Percentiles rank a stretch among this genome's conserved stretches.
These are phyloP conservation scores for Babylonia areolata DNA, from an alignment of 1,140 invertebrate species.

Conservation along the genomic window DNA sequence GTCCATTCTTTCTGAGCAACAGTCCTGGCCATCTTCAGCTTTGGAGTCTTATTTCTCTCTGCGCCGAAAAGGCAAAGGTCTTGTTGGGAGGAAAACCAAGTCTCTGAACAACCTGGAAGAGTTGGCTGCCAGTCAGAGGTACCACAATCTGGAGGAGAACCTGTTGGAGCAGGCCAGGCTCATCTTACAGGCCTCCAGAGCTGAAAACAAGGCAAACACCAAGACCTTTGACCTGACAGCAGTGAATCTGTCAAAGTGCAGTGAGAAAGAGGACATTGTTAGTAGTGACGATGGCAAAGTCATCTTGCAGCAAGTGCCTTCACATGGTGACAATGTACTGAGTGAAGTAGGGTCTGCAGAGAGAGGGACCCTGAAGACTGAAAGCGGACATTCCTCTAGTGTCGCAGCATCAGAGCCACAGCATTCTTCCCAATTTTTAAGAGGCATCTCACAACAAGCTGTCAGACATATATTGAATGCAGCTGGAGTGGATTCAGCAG, in stretches of 20 bases:
- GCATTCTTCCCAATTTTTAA: not conserved
- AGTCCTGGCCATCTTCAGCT: slow-evolving; percentile 13
- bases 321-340: not conserved
- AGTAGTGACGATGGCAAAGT: not conserved
- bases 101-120: slow-evolving; percentile 40
- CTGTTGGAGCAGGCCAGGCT: slow-evolving; percentile 3
- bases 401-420: not conserved
- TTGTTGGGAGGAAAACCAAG: slow-evolving; percentile 37
- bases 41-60: not conserved
- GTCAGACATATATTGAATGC: not conserved
- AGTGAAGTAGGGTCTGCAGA: not conserved
- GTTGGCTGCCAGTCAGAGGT: not conserved
- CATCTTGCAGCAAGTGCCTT: not conserved
- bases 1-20: slow-evolving; percentile 35
- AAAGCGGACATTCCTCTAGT: not conserved
- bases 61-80: not conserved
- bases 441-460: not conserved
- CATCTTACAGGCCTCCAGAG: slow-evolving; percentile 36
- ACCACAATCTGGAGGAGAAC: slow-evolving; percentile 24
- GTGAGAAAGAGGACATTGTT: not conserved
- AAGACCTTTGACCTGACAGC: not conserved
- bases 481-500: not conserved
- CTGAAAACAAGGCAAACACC: not conserved
- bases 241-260: not conserved
- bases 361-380: not conserved